phyloP scores from a whole-genome alignment of 1,140 invertebrate genomes.

The Sinella curviseta region DNA sequence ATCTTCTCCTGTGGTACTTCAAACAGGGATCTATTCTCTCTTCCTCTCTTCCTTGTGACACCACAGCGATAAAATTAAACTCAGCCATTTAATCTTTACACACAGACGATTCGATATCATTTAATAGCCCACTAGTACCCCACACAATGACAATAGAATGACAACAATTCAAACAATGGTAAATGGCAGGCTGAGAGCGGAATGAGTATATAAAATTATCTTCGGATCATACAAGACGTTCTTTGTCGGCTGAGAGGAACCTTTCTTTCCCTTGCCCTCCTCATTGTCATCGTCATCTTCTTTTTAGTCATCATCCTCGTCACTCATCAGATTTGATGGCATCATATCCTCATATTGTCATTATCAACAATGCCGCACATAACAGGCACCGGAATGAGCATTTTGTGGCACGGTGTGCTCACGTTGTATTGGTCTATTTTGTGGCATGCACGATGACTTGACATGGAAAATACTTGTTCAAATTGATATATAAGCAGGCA shows the following conservation, averaged over 20 bases:
- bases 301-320: background rate
- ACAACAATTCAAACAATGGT: background rate
- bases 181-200: background rate
- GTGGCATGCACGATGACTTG: too few species aligned
- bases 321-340: constrained; percentile 14
- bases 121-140: background rate
- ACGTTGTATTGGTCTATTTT: background rate
- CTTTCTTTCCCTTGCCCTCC: too few species aligned
- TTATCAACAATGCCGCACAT: background rate
- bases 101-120: background rate
- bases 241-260: too few species aligned
- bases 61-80: background rate
- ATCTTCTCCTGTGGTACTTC: background rate
- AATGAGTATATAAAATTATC: constrained; percentile 4
- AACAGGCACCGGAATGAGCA: background rate
- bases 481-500: too few species aligned
- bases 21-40: too few species aligned
- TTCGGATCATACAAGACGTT: background rate
- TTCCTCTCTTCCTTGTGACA: background rate
- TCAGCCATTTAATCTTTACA: background rate
- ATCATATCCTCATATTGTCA: background rate
- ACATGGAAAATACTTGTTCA: too few species aligned
- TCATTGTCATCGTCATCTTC: background rate
- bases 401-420: background rate
- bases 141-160: background rate